Base-by-base conservation (phyloP, 2,797 vertebrate species). In the Phalanger gymnotis region DNA sequence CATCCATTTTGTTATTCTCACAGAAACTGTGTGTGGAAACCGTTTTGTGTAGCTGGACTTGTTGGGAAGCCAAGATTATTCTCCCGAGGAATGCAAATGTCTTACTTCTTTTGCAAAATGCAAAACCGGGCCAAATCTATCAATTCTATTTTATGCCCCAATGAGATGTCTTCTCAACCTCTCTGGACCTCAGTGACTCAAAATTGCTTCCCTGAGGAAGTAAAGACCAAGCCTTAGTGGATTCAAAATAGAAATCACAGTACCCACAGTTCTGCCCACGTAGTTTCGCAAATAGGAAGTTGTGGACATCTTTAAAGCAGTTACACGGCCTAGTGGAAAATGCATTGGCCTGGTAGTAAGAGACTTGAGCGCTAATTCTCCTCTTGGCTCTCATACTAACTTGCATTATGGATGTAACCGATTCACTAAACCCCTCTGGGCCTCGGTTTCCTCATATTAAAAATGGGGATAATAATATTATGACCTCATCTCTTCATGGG, bases 121-220 rank as follows among this genome's bases (percentile, higher is more conserved):
- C n/a, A 81, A 81, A 81, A 40, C 19, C 7, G 10, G 66, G 19
- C 19, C 66, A 81, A 81, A 40, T 81, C 22, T 81, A 40, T 81
- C 66, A 25, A 3, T 9, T 81, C n/a, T 81, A 40, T 25, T 40
- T 81, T 47, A 2, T 81, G 66, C 66, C 66, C 66, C 19, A 81
- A 1, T 47, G 19, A 81, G n/a, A 81, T 81, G 6, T 5, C 54
- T 55, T 54, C 92, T 73, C 56, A 89, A n/a, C 34, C 66, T 52
- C 47, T 58, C 51, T 95, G 53, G 94, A 57, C 47, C 9, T 47
- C 90, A 6, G 1, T 61, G 54, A 66, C 91, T 30, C 34, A 61
- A 93, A 87, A 53, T 55, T 54, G 73, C 58, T 93, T 58, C 54
- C 53, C 95, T 81, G 66, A 54, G 93, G 47, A 51, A 87, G 56